A percentile compares a stretch with the other conserved stretches of the same genome.
These are phyloP conservation scores for Montipora cactus DNA, from an alignment of 64 coral and sea anemone genomes.

Conservation along the genomic window DNA sequence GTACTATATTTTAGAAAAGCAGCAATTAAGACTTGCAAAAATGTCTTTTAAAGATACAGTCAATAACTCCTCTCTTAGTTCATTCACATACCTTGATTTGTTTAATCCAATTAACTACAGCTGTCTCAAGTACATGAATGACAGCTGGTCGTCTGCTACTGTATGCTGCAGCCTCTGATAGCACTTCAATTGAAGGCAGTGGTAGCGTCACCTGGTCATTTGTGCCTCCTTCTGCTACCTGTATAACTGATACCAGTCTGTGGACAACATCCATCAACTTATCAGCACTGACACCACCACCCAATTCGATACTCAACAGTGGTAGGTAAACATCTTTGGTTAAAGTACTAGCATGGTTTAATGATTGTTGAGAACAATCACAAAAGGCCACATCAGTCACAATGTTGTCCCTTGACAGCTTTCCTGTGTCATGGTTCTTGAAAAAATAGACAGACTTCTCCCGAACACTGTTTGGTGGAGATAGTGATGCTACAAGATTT, in stretches of 20 bases:
- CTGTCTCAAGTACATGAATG: constrained; percentile 97
- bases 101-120: constrained; percentile 98
- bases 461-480: constrained; percentile 63
- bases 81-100: constrained; percentile 82
- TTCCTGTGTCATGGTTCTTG: constrained; percentile 76
- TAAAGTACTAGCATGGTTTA: constrained; percentile 75
- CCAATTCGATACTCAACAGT: constrained; percentile 97
- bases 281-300: constrained; percentile 94
- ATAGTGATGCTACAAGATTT: constrained; percentile 79
- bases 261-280: constrained; percentile 99
- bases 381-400: constrained; percentile 93
- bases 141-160: constrained; percentile 95
- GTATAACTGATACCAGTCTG: constrained; percentile 88
- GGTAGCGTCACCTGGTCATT: constrained; percentile 91
- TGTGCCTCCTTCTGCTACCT: constrained; percentile 80
- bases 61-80: background rate
- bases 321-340: constrained; percentile 98
- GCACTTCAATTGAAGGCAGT: constrained; percentile 94
- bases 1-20: no score
- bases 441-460: constrained; percentile 96
- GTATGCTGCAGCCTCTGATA: constrained; percentile 98
- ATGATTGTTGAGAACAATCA: constrained; percentile 85
- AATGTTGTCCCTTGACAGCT: constrained; percentile 96
- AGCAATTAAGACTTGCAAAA: no score
- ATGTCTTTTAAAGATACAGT: no score